Conservation (phyloP, 2,113 vertebrate genomes). For the Tenrec ecaudatus region DNA sequence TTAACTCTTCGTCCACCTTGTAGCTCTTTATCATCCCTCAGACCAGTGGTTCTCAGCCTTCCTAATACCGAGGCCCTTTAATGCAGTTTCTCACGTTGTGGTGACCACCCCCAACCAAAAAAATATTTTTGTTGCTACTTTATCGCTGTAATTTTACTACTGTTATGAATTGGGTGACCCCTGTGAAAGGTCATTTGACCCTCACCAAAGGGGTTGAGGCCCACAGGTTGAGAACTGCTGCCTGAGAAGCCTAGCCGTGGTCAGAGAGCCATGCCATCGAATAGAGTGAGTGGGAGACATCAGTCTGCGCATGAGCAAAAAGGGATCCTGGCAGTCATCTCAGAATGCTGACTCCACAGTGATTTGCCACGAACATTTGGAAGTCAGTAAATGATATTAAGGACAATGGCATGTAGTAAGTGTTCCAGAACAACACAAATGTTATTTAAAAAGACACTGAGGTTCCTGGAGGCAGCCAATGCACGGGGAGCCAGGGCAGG, state of each 20-base stretch:
- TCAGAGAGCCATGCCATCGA: constrained; percentile 36
- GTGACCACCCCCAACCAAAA: no score
- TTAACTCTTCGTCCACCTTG: constrained; percentile 60
- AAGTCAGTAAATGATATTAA: constrained; percentile 19
- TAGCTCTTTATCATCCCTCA: no score
- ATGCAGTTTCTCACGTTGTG: no score
- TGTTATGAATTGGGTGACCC: no score
- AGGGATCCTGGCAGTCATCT: background rate
- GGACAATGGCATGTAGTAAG: background rate
- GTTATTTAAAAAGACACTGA: background rate
- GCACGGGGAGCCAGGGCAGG: no score
- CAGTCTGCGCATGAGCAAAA: background rate
- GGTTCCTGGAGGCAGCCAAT: no score
- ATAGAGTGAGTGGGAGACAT: background rate
- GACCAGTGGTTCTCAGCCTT: no score
- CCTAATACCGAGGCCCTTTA: no score
- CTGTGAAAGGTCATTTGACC: no score
- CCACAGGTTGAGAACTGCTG: background rate
- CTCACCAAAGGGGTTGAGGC: no score
- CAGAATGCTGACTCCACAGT: background rate
- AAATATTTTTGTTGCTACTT: no score
- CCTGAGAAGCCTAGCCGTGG: background rate
- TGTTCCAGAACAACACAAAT: background rate
- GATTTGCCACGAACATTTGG: background rate
- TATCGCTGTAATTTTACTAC: no score